Conservation (phyloP, 2,113 vertebrate species). For the Patagioenas fasciata region DNA sequence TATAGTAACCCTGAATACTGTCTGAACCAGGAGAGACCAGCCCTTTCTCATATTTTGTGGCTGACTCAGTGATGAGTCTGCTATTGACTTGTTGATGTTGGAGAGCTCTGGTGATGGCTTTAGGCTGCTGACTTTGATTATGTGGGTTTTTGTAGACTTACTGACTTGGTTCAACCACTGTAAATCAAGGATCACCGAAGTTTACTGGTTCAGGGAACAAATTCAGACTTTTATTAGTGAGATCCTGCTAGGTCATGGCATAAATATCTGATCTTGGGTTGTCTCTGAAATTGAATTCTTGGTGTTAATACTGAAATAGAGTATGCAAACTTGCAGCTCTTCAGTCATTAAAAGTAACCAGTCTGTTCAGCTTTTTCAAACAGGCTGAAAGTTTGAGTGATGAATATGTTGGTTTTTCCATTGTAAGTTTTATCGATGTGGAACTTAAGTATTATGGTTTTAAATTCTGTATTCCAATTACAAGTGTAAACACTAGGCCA, state of each 20-base stretch:
- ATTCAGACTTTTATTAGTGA: neutral
- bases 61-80: neutral
- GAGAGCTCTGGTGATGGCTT: neutral
- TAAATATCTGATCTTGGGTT: neutral
- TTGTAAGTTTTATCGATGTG: neutral
- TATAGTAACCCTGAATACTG: neutral
- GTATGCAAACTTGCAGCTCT: neutral
- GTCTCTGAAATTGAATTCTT: neutral
- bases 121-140: neutral
- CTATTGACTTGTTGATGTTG: neutral
- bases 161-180: neutral
- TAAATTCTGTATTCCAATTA: neutral
- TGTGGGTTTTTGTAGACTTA: neutral
- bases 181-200: neutral
- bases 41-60: neutral
- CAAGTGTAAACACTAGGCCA: accelerated
- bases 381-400: neutral
- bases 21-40: neutral
- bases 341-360: neutral
- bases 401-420: neutral
- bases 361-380: neutral
- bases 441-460: neutral
- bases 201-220: neutral
- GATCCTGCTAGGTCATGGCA: neutral
- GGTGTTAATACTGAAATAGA: neutral